A percentile compares a stretch with the other conserved stretches of the same genome.
Evolutionary conservation across 2,888 invertebrate species (phyloP).

Genomic region (Perizoma flavofasciatum): DNA sequence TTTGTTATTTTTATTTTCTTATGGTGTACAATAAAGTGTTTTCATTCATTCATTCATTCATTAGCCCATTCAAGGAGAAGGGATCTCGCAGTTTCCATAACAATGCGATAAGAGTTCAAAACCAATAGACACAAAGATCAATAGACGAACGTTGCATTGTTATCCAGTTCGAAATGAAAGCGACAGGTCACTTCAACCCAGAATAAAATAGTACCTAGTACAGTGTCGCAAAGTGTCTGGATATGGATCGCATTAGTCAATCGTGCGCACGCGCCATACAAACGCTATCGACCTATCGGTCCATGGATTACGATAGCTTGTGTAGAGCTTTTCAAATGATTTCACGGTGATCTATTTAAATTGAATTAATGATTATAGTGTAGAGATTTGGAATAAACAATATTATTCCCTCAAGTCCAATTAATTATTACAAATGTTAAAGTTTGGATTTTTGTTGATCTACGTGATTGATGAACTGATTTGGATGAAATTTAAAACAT

Average conservation of each 20-base stretch:
- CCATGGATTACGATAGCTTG: slow-evolving; percentile 17
- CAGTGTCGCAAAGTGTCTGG: slow-evolving; percentile 60
- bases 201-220: slow-evolving; percentile 9
- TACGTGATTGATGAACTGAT: too few species aligned
- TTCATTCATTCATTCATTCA: too few species aligned
- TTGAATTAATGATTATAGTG: slow-evolving; percentile 2
- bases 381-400: background rate
- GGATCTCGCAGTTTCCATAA: slow-evolving; percentile 1
- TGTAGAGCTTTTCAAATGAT: slow-evolving; percentile 21
- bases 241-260: slow-evolving; percentile 65
- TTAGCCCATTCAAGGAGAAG: background rate
- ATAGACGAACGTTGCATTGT: slow-evolving; percentile 41
- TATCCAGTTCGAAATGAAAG: slow-evolving; percentile 49
- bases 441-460: too few species aligned
- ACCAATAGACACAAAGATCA: slow-evolving; percentile 30
- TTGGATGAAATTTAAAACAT: too few species aligned
- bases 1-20: too few species aligned
- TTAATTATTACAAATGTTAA: too few species aligned
- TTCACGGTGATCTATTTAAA: slow-evolving; percentile 29
- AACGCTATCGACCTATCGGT: slow-evolving; percentile 14
- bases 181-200: slow-evolving; percentile 27
- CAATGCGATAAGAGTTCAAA: slow-evolving; percentile 15
- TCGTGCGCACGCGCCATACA: slow-evolving; percentile 43
- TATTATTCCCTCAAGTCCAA: background rate
- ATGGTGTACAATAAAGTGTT: too few species aligned